A percentile compares a stretch with the other conserved stretches of the same genome.
These are phyloP conservation scores for Drosophila obscura DNA, from an alignment of 1,140 invertebrate species.

Conservation along the genomic window DNA sequence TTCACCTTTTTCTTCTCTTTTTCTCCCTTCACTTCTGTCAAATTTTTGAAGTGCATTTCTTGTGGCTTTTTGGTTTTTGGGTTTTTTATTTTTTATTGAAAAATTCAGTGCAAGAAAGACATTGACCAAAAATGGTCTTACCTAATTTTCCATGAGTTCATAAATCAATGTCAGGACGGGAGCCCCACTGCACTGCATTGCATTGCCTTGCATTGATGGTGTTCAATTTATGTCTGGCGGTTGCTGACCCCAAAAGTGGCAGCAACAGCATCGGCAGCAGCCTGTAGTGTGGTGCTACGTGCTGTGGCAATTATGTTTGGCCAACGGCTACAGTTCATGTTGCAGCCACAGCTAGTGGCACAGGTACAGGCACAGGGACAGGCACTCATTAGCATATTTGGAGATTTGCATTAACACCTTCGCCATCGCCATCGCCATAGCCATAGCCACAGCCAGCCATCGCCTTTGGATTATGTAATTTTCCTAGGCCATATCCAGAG, in stretches of 20 bases:
- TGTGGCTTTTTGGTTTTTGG: conserved; percentile 19
- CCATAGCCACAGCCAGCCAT: too few relatives aligned
- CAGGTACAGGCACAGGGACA: conserved; percentile 11
- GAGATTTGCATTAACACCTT: conserved; percentile 83
- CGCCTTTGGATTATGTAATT: conserved; percentile 68
- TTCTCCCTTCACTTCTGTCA: conserved; percentile 39
- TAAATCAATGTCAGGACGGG: conserved; percentile 75
- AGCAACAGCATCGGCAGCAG: conserved; percentile 16
- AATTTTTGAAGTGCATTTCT: conserved; percentile 26
- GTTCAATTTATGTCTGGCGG: conserved; percentile 63
- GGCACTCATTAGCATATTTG: conserved; percentile 81
- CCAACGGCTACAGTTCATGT: conserved; percentile 35
- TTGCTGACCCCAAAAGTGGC: conserved; percentile 56
- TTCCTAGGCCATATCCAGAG: conserved; percentile 55
- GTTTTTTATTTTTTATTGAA: conserved; percentile 19
- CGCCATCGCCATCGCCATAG: conserved; percentile 15
- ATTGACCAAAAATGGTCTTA: conserved; percentile 76
- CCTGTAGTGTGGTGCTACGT: conserved; percentile 14
- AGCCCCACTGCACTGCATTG: conserved; percentile 17
- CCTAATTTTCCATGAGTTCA: conserved; percentile 80
- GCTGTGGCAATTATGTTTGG: conserved; percentile 52
- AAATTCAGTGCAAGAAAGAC: conserved; percentile 46
- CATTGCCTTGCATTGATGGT: conserved; percentile 60
- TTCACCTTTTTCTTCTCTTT: too few relatives aligned
- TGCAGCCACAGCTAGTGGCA: conserved; percentile 25